These are phyloP conservation scores for Melopsittacus undulatus DNA, from an alignment of 2,797 vertebrate genomes.

Conservation along the genomic window DNA sequence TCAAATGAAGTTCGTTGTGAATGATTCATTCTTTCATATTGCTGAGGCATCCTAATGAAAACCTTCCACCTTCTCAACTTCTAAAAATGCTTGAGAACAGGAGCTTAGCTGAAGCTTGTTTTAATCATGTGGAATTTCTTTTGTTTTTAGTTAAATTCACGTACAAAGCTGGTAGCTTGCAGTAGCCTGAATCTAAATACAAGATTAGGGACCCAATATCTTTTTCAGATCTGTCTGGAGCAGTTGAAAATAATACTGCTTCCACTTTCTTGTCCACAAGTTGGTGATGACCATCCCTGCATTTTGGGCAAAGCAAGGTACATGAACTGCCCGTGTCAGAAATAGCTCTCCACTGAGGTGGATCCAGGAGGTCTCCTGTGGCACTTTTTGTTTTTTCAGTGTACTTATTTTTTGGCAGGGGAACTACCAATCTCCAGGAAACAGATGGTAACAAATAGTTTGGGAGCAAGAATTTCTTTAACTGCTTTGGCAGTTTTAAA, in stretches of 20 bases:
- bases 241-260: neutral
- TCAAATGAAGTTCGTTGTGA: neutral
- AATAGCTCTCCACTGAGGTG: neutral
- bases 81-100: neutral
- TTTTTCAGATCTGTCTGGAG: neutral
- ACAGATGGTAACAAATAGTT: neutral
- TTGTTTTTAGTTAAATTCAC: slow-evolving; percentile 9
- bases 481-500: neutral
- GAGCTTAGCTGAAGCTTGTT: neutral
- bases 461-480: neutral
- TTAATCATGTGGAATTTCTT: neutral
- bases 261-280: neutral
- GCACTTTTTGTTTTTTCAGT: neutral
- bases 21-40: neutral
- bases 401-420: neutral
- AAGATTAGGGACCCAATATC: neutral
- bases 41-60: slow-evolving; percentile 20
- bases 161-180: neutral
- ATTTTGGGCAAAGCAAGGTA: neutral
- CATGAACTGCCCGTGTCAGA: neutral
- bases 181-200: neutral
- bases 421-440: neutral
- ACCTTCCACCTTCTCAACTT: neutral
- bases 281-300: neutral
- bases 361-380: neutral